Evolutionary conservation across 2,113 vertebrate genomes (phyloP).

Genomic region (Martes martes): DNA sequence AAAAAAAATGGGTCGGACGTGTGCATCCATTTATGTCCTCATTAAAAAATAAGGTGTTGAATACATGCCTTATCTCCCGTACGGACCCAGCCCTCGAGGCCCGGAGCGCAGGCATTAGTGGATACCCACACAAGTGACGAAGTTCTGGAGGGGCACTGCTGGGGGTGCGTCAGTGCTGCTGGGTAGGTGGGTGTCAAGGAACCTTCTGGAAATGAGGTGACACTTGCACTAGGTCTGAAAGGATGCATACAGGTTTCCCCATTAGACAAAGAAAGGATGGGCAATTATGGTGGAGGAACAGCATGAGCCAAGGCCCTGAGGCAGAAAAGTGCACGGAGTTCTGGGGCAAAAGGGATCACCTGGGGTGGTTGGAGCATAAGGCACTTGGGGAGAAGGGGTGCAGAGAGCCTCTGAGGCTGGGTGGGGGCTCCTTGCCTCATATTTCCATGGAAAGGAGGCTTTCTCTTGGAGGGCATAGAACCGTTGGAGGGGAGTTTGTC

Average conservation of each 20-base stretch:
- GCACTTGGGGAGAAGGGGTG: no score
- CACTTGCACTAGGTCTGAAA: not conserved
- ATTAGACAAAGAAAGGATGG: not conserved
- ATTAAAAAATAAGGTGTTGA: not conserved
- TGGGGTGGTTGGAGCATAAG: no score
- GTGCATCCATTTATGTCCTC: not conserved
- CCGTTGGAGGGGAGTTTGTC: no score
- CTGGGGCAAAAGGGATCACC: not conserved
- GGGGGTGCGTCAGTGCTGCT: accelerated
- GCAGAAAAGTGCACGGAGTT: not conserved
- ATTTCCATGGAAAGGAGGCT: not conserved
- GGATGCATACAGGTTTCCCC: not conserved
- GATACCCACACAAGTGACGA: not conserved
- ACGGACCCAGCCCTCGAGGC: no score
- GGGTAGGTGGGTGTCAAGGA: not conserved
- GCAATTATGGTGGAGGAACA: not conserved
- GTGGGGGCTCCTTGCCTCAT: not conserved
- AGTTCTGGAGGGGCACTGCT: not conserved
- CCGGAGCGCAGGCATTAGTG: not conserved
- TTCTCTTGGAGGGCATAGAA: not conserved
- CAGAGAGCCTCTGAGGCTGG: not conserved
- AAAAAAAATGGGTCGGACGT: accelerated
- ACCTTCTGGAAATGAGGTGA: not conserved
- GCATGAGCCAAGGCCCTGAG: not conserved
- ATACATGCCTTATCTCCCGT: not conserved